Evolutionary conservation across 2,888 invertebrate genomes (phyloP), one percentile per base, ranked within the genome.

Genomic region (Neoitamus cyanurus): DNA sequence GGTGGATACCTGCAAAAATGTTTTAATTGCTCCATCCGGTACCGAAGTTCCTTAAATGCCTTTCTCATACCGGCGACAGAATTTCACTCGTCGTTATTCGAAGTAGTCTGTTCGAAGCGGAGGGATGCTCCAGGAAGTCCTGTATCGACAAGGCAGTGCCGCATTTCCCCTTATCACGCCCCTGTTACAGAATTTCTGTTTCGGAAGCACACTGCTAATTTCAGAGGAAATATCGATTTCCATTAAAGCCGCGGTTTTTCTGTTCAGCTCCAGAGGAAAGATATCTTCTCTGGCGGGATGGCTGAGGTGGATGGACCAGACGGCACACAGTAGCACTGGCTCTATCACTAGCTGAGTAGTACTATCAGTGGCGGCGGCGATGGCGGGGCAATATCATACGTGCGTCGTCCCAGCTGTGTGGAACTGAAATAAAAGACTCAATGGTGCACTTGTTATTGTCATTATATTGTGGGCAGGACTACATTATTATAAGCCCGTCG

Each of bases 381-480:
- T 20, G 48, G 48, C 5, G 48, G 48, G 15, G 58, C 9, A n/a
- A 15, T n/a, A 42, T 42, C 42, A 42, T 42, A 1, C 58, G 15
- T 20, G 1, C 58, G 15, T 20, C 58, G 1, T 58, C 25, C 58
- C 58, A 15, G 20, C 58, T 15, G 58, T 25, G 9, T 20, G 25
- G 25, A 20, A 6, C 20, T 1, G 58, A 20, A 58, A 58, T 58
- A 58, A 58, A 58, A 9, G 58, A 58, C 20, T 58, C 58, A 58
- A 58, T 58, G 58, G 58, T 58, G 58, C 58, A 58, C 58, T 58
- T 58, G 58, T 58, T 58, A 58, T 58, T 58, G 58, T 58, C 58
- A 58, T 58, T 58, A 58, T 58, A 25, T 58, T 58, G 58, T 58
- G 58, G 58, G 2, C 58, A 58, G 58, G 58, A 58, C 58, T 58